Evolutionary conservation across 1,140 invertebrate species (phyloP).

Genomic region (Drosophila pallidifrons): DNA sequence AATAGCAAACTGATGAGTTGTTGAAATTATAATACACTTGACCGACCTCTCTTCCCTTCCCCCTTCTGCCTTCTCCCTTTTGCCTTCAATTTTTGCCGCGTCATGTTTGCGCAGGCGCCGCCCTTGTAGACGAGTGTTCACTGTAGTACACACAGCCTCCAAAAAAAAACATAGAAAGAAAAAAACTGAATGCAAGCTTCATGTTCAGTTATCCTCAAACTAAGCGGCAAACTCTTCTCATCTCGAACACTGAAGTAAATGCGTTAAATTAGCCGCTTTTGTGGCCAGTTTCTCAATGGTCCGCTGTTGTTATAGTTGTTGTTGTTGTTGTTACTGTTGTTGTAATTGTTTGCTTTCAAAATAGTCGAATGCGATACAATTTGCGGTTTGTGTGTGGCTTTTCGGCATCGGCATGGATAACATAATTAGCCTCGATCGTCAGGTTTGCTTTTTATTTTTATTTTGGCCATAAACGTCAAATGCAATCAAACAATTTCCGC

Average conservation of each 20-base stretch:
- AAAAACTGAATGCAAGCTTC: conserved; percentile 6
- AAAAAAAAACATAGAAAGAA: not conserved
- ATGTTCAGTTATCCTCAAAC: conserved; percentile 5
- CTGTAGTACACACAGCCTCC: conserved; percentile 5
- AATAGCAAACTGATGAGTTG: conserved; percentile 84
- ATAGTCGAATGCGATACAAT: conserved; percentile 9
- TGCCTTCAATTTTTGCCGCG: conserved; percentile 33
- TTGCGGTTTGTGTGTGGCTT: conserved; percentile 6
- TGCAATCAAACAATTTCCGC: conserved; percentile 73
- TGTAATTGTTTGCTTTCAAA: conserved; percentile 41
- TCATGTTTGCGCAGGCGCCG: conserved; percentile 65
- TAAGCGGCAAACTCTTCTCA: conserved; percentile 34
- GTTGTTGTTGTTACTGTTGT: not conserved
- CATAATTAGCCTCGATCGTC: conserved; percentile 34
- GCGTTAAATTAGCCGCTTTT: conserved; percentile 80
- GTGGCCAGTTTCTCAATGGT: conserved; percentile 54
- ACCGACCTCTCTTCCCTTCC: not conserved
- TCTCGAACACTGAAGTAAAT: conserved; percentile 64
- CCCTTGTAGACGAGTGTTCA: not conserved
- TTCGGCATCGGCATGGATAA: conserved; percentile 24
- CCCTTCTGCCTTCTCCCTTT: not conserved
- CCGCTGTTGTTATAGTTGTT: conserved; percentile 6
- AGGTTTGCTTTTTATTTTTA: conserved; percentile 9
- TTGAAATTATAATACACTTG: conserved; percentile 75
- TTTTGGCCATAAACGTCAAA: conserved; percentile 41